Evolutionary conservation across 2,797 vertebrate genomes (phyloP), one percentile per base, ranked within the genome.

Genomic region (Lycodopsis pacificus): DNA sequence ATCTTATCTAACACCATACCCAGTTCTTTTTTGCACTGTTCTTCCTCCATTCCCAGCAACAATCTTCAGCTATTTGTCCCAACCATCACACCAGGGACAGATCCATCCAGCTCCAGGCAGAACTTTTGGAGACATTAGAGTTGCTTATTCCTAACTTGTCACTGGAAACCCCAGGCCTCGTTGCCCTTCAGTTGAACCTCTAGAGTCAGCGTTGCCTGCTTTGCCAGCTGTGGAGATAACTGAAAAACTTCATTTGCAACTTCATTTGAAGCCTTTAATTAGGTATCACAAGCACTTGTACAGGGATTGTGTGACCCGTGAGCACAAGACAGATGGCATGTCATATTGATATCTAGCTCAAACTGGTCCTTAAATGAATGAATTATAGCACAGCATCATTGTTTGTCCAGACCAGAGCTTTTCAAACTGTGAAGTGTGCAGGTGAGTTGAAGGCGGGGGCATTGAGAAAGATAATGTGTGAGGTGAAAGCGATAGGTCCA

Each of bases 201-300:
- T 85, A 74, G 75, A 93, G 88, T 91, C 86, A 76, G 88, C 57
- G 86, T 82, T 89, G 85, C 82, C 90, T 96, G 96, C 96, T 97
- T 79, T 83, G 79, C 88, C 92, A 97, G 96, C 96, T 97, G 97
- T 93, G 89, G 95, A 95, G 96, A 97, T 95, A 95, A 93, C 93
- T 93, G 89, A 91, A 92, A 91, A 91, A 93, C 95, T 96, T 96
- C 90, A 98, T 97, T 97, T 97, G 95, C 96, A 97, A 86, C 84
- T 87, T 86, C 76, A 90, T 97, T 96, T 96, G 96, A 96, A 97
- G 91, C 95, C 96, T 96, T 96, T 97, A 98, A 99, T 98, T 97
- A 98, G 96, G 95, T 94, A 95, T 95, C 95, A 93, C 86, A 95
- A 95, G 96, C 96, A 95, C 95, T 94, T 89, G 85, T 92, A 94